phyloP scores from a whole-genome alignment of 2,888 invertebrate species.

The Rapana venosa region DNA sequence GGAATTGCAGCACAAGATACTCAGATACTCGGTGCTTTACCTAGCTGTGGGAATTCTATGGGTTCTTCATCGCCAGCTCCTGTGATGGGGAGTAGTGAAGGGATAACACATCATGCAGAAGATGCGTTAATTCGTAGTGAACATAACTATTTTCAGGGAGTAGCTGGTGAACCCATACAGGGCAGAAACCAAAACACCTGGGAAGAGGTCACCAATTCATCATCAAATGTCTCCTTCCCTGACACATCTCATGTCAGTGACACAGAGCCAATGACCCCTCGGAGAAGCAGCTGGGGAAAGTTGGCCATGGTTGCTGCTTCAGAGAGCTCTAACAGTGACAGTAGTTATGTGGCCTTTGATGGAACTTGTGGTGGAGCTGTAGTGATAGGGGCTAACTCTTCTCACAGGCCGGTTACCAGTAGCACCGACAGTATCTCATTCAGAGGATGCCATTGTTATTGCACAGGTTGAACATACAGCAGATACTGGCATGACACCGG shows the following conservation, averaged over 20 bases:
- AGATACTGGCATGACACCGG: too few species aligned
- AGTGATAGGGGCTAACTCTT: background rate
- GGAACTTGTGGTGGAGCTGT: background rate
- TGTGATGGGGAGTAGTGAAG: background rate
- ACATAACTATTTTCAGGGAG: slow-evolving; percentile 14
- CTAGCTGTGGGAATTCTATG: background rate
- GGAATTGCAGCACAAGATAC: background rate
- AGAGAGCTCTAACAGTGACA: background rate
- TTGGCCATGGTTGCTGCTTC: background rate
- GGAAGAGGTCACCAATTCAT: background rate
- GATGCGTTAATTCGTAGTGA: background rate
- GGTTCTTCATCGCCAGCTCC: background rate
- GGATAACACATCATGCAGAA: background rate
- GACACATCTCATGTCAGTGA: background rate
- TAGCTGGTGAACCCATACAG: background rate
- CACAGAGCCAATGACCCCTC: background rate
- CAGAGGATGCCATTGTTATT: background rate
- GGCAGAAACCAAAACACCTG: too few species aligned
- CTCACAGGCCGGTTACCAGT: background rate
- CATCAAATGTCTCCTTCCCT: background rate
- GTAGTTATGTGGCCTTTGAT: background rate
- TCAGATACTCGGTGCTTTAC: background rate
- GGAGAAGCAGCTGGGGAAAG: slow-evolving; percentile 7
- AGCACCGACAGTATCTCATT: background rate
- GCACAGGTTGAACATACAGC: too few species aligned